Evolutionary conservation across 2,888 invertebrate genomes (phyloP).

Genomic region (Lepetodrilus schrolli): DNA sequence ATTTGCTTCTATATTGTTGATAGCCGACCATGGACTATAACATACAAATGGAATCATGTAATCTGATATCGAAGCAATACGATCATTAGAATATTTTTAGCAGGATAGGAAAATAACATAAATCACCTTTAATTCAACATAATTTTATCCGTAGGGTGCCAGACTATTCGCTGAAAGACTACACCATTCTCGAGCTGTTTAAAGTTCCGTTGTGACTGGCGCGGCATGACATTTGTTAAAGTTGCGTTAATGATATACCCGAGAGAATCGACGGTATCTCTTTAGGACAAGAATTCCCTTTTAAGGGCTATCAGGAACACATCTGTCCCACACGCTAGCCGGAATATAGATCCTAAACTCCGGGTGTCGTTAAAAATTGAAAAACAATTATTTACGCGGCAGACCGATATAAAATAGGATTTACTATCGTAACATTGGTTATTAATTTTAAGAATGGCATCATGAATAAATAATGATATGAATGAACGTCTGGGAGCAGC

Average conservation of each 20-base stretch:
- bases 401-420: not conserved
- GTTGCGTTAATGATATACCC: constrained; percentile 18
- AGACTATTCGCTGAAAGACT: not conserved
- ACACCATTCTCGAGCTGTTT: not conserved
- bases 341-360: not conserved
- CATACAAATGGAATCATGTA: not conserved
- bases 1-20: not conserved
- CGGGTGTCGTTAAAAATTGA: not conserved
- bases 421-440: not conserved
- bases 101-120: constrained; percentile 19
- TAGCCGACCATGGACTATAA: not conserved
- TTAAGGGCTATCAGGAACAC: too few species aligned
- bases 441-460: not conserved
- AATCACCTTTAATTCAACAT: constrained; percentile 21
- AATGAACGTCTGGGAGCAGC: not conserved
- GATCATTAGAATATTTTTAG: constrained; percentile 4
- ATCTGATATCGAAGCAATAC: not conserved
- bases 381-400: constrained; percentile 7
- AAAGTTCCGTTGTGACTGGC: not conserved
- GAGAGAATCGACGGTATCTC: not conserved
- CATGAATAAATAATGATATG: constrained; percentile 13
- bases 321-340: not conserved
- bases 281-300: not conserved
- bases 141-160: constrained; percentile 16
- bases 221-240: constrained; percentile 16